Conservation (phyloP, 2,797 vertebrate genomes). For the Helicolenus hilgendorfi region DNA sequence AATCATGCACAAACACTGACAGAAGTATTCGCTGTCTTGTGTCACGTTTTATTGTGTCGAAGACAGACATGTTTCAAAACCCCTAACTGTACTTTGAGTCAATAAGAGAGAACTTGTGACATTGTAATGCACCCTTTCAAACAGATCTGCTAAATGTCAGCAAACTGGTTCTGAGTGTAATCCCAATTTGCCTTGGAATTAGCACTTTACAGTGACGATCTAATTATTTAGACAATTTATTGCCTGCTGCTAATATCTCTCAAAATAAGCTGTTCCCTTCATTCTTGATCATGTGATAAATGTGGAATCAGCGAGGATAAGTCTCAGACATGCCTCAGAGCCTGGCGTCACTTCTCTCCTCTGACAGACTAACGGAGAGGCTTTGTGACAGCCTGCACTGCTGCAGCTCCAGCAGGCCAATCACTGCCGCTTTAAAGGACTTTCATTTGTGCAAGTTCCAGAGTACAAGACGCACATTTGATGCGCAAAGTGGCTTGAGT, state of each 20-base stretch:
- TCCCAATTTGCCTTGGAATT: constrained; percentile 92
- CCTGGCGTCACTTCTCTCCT: constrained; percentile 75
- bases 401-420: constrained; percentile 21
- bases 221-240: constrained; percentile 92
- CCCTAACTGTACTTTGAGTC: constrained; percentile 89
- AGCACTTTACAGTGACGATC: constrained; percentile 85
- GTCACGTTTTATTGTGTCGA: constrained; percentile 84
- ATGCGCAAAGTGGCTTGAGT: not conserved
- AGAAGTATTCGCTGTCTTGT: constrained; percentile 75
- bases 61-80: constrained; percentile 82
- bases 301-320: constrained; percentile 72
- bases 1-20: constrained; percentile 80
- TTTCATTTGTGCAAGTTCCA: constrained; percentile 3
- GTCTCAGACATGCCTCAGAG: constrained; percentile 86
- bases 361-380: constrained; percentile 60
- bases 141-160: constrained; percentile 92
- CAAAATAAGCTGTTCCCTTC: constrained; percentile 84
- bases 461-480: not conserved
- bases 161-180: constrained; percentile 91
- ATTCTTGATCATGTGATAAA: constrained; percentile 78
- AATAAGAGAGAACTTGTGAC: constrained; percentile 88
- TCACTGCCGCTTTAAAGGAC: constrained; percentile 37
- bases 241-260: constrained; percentile 87
- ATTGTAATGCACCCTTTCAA: constrained; percentile 85
- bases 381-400: constrained; percentile 74